Conservation (phyloP, 2,797 vertebrate species). For the Aulostomus chinensis region DNA sequence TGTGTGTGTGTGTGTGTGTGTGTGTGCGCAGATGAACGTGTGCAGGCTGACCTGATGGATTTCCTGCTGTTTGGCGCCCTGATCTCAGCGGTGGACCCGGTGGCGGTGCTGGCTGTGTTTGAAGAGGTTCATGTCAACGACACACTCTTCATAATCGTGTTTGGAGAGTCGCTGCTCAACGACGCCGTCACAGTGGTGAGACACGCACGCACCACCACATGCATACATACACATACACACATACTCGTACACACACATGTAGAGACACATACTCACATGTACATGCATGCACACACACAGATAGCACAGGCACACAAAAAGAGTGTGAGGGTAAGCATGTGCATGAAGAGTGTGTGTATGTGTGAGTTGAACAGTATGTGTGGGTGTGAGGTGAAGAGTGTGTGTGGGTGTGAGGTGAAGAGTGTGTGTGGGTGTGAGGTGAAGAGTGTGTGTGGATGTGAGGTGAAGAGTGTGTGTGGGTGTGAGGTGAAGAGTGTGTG, state of each 20-base stretch:
- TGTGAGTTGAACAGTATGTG: too few relatives aligned
- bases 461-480: too few relatives aligned
- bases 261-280: constrained; percentile 3
- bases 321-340: too few relatives aligned
- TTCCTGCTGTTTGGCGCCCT: constrained; percentile 94
- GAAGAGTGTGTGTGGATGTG: too few relatives aligned
- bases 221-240: constrained; percentile 7
- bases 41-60: constrained; percentile 91
- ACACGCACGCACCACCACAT: constrained; percentile 11
- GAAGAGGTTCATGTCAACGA: constrained; percentile 96
- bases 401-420: too few relatives aligned
- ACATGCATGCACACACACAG: not conserved
- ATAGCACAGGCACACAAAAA: too few relatives aligned
- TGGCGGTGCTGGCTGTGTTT: constrained; percentile 92
- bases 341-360: too few relatives aligned
- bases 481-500: too few relatives aligned
- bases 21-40: constrained; percentile 75
- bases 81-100: constrained; percentile 94
- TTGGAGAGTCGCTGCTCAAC: constrained; percentile 94
- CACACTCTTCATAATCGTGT: constrained; percentile 95
- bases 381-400: too few relatives aligned
- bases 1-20: constrained; percentile 11
- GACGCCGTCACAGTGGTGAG: constrained; percentile 96
- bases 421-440: too few relatives aligned
- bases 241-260: not conserved